Base-by-base conservation (phyloP, 1,140 invertebrate species). In the Pogonomyrmex barbatus region DNA sequence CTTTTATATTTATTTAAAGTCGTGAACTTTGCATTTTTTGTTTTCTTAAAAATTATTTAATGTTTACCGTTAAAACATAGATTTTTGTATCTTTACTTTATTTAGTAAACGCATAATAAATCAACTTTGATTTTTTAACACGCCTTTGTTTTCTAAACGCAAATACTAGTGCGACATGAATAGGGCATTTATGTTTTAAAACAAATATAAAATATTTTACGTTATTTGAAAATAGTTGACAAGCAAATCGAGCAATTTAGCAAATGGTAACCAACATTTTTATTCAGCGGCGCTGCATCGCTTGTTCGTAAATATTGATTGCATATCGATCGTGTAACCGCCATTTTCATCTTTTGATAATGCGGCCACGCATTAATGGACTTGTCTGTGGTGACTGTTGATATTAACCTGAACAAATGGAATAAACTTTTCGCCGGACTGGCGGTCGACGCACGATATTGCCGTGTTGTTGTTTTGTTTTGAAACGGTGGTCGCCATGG, bases 331-430 rank as follows among this genome's bases (percentile, higher is more conserved):
- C 79, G 77, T 42, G 42, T n/a, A 54, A 58, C 65, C 78, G 78
- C 78, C 65, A 70, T 83, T 75, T 50, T 60, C 56, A 83, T 73
- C 68, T 83, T 75, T 75, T 60, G 68, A 83, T 83, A 83, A 83
- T 83, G 54, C 54, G n/a, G 4, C 45, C 54, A n/a, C 54, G 42
- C 62, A 73, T 83, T 83, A 83, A 83, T 83, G 79, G 68, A 83
- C 67, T 54, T 60, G 65, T 36, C 79, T 75, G 79, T 47, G 79
- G 79, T 75, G 68, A 75, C 54, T 50, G 45, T 60, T 36, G 56
- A 33, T 39, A 83, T 83, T 83, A 83, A 83, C 33, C 45, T 33
- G 68, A 30, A 83, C 60, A 83, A 83, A 83, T 75, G 79, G 79
- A 62, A 83, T 60, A 75, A 83, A 83, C n/a, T 83, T 83, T 83